Base-by-base conservation (phyloP, 1,140 invertebrate genomes). In the Muscidifurax raptorellus region DNA sequence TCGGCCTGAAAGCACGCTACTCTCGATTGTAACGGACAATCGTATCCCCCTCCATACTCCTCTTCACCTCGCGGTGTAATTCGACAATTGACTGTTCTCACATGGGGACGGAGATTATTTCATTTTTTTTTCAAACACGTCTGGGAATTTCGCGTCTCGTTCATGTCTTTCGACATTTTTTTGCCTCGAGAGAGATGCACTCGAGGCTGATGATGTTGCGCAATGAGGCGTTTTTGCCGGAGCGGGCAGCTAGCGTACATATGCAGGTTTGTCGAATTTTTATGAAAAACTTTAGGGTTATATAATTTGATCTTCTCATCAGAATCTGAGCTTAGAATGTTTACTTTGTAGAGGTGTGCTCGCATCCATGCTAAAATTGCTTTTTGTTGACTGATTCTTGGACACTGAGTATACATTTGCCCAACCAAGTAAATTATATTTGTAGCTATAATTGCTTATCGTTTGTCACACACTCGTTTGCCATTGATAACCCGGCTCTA, bases 71-170 rank as follows among this genome's bases (percentile, higher is more conserved):
- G 15, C 13, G 52, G 52, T 59, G 52, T 76, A 75, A 84, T 80
- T 84, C 72, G 83, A 80, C 83, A 71, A 80, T 84, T 76, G 83
- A 30, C 36, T 30, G 52, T 80, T 67, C 78, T 84, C 77, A 80
- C 69, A 47, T 79, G 30, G 9, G 9, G 18, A 9, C 13, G 5
- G 44, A 71, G 66, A 40, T 78, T 78, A 52, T 71, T 78, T 72
- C 69, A 44, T 13, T 71, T 27, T 71, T 71, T 30, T 32, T 77
- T 64, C 18, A 59, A 59, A 59, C 22, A 3, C 52, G 52, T 59
- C 67, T 71, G 59, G 30, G 36, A 80, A 71, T 44, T 27, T 32
- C 72, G 72, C 13, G 6, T 75, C 36, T 40, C 28, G 69, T 75
- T 75, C n/a, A n/a, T n/a, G 28, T 22, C 25, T 25, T 75, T n/a